Evolutionary conservation across 2,113 vertebrate genomes (phyloP).

Genomic region (Uria lomvia): DNA sequence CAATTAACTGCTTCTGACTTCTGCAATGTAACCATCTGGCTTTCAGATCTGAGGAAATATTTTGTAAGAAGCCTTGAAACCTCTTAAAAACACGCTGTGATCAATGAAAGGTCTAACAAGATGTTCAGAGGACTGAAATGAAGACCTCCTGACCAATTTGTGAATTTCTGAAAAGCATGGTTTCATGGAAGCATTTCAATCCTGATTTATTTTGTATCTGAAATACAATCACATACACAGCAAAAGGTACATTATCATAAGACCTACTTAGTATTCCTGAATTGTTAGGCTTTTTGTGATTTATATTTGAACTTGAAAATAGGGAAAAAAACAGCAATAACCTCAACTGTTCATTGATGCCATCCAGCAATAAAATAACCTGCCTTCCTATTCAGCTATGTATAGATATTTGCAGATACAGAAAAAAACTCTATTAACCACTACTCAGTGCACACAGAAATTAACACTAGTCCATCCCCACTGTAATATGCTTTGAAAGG

Average conservation of each 20-base stretch:
- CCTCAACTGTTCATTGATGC: neutral
- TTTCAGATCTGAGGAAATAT: slow-evolving; percentile 24
- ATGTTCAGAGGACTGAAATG: neutral
- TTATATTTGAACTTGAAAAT: slow-evolving; percentile 12
- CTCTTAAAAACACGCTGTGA: neutral
- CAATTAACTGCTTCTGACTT: slow-evolving; percentile 46
- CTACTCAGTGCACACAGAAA: neutral
- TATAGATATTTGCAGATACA: neutral
- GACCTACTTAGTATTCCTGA: slow-evolving; percentile 13
- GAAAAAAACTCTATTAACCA: neutral
- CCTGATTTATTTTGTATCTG: neutral
- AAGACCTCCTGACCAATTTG: neutral
- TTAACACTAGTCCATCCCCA: neutral
- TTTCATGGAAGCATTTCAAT: neutral
- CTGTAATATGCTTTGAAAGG: neutral
- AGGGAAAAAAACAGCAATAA: neutral
- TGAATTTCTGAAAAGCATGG: neutral
- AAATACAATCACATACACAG: neutral
- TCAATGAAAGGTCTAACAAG: neutral
- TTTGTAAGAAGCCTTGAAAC: neutral
- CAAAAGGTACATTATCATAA: neutral
- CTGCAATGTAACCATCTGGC: slow-evolving; percentile 15
- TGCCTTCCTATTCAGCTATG: neutral
- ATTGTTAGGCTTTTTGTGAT: neutral
- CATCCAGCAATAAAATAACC: neutral